Percentiles rank a stretch among this genome's conserved stretches.
phyloP scores from a whole-genome alignment of 2,888 invertebrate genomes.

The Cloeon dipterum region DNA sequence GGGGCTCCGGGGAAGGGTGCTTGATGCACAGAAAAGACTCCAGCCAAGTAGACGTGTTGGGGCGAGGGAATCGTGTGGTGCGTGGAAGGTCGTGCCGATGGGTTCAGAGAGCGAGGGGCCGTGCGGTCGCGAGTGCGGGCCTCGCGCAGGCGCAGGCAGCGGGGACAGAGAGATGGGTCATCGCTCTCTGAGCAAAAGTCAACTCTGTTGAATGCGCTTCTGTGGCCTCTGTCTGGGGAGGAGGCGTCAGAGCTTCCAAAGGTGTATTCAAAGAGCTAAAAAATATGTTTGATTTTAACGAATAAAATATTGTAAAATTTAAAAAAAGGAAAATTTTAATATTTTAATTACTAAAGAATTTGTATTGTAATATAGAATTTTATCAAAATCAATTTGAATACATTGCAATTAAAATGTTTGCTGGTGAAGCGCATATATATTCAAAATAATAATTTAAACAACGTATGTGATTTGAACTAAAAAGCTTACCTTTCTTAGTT shows the following conservation, averaged over 20 bases:
- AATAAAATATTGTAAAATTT: not conserved
- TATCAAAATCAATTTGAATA: too few species aligned
- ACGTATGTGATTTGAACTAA: too few species aligned
- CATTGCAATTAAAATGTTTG: too few species aligned
- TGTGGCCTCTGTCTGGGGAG: not conserved
- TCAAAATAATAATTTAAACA: not conserved
- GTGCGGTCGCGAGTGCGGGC: slow-evolving; percentile 3
- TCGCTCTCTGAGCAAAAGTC: not conserved
- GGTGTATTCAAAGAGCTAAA: slow-evolving; percentile 3
- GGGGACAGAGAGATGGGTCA: not conserved
- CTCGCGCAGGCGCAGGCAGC: slow-evolving; percentile 4
- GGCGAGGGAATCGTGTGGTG: slow-evolving; percentile 7
- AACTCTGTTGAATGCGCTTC: not conserved
- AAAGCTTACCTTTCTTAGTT: not conserved
- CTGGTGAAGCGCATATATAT: not conserved
- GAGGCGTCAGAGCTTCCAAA: slow-evolving; percentile 4
- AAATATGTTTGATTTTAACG: not conserved
- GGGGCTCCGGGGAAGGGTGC: not conserved
- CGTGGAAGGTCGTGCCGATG: slow-evolving; percentile 1
- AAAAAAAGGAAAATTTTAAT: not conserved
- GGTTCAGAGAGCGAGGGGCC: not conserved
- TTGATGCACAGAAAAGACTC: slow-evolving; percentile 12
- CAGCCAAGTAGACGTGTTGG: slow-evolving; percentile 8
- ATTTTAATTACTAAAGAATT: too few species aligned
- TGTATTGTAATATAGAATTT: too few species aligned